Conservation (phyloP, 2,113 vertebrate genomes). For the Coregonus clupeaformis region DNA sequence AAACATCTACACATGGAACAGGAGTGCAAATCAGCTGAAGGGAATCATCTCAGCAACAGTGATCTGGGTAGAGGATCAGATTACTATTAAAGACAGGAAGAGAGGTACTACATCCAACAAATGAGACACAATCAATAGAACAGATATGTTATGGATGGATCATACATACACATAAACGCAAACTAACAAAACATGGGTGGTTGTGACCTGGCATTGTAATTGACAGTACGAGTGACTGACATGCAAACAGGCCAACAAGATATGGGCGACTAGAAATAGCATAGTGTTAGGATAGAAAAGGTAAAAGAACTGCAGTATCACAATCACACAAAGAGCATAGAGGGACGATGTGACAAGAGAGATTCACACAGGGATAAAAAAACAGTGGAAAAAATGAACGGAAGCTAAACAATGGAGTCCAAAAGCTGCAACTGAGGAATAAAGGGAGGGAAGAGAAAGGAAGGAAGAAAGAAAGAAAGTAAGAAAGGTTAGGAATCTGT, state of each 20-base stretch:
- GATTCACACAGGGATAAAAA: not conserved
- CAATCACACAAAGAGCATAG: not conserved
- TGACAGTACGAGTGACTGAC: no score
- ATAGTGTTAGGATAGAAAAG: not conserved
- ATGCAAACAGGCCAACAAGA: no score
- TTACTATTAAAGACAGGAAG: not conserved
- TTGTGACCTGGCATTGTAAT: no score
- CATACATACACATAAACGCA: no score
- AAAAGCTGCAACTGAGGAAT: not conserved
- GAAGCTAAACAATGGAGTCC: not conserved
- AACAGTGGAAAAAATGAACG: not conserved
- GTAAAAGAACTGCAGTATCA: not conserved
- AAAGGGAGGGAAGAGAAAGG: constrained; percentile 1
- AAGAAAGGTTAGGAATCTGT: constrained; percentile 16
- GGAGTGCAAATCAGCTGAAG: not conserved
- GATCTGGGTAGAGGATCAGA: not conserved
- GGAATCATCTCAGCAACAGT: not conserved
- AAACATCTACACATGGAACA: not conserved
- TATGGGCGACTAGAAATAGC: no score
- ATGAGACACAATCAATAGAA: not conserved
- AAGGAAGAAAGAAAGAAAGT: constrained; percentile 7
- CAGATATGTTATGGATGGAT: not conserved
- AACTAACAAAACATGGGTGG: no score
- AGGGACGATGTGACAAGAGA: no score
- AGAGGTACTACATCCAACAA: not conserved